Conservation (phyloP, 2,888 invertebrate genomes). For the Temnothorax ravouxi region DNA sequence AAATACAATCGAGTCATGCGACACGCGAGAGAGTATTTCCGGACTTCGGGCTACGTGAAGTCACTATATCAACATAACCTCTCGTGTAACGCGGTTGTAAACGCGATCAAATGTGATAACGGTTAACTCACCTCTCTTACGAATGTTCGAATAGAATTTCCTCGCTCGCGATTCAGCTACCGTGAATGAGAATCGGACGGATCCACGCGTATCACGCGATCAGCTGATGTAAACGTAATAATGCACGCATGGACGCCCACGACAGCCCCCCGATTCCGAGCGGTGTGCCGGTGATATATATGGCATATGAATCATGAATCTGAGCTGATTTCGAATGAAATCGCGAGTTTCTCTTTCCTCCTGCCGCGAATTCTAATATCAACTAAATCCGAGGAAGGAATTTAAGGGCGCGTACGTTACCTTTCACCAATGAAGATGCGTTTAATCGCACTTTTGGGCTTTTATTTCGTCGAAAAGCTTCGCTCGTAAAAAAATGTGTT, state of each 20-base stretch:
- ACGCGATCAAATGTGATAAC: not conserved
- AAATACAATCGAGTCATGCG: not conserved
- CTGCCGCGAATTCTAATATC: not conserved
- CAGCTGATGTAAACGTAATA: too few relatives aligned
- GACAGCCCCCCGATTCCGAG: not conserved
- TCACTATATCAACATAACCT: slow-evolving; percentile 11
- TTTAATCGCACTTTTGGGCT: too few relatives aligned
- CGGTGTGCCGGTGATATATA: not conserved
- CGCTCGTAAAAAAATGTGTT: not conserved
- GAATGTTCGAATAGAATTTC: not conserved
- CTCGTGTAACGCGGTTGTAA: not conserved
- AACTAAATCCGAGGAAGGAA: not conserved
- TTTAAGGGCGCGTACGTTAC: not conserved
- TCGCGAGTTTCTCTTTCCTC: not conserved
- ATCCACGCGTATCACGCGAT: not conserved
- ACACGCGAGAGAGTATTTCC: not conserved
- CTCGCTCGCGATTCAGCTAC: not conserved
- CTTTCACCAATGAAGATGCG: not conserved
- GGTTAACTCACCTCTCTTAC: slow-evolving; percentile 2
- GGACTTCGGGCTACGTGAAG: not conserved
- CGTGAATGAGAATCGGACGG: not conserved
- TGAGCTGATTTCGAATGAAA: not conserved
- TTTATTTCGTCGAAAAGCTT: not conserved
- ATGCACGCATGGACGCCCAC: not conserved
- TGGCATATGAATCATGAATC: not conserved